A percentile compares a stretch with the other conserved stretches of the same genome.
These are phyloP conservation scores for Rynchops niger DNA, from an alignment of 2,113 vertebrate genomes.

Conservation along the genomic window DNA sequence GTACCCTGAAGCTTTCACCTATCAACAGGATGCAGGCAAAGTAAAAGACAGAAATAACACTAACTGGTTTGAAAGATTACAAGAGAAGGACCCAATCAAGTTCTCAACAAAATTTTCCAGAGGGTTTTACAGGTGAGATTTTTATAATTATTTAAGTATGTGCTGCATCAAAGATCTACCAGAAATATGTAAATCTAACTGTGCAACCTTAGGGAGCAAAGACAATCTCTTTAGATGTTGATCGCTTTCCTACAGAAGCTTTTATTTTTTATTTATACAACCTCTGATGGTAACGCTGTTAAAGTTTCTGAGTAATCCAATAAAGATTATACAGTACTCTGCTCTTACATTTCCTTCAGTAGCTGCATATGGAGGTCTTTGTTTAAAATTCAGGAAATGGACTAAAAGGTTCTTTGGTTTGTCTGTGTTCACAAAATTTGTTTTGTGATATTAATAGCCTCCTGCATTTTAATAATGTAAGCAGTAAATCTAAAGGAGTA, in stretches of 20 bases:
- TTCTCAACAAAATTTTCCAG: background rate
- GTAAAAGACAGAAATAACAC: background rate
- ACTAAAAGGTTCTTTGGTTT: conserved; percentile 64
- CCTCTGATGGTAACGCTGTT: conserved; percentile 42
- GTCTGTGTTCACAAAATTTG: conserved; percentile 49
- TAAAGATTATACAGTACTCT: conserved; percentile 46
- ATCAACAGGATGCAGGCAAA: background rate
- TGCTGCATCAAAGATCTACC: background rate
- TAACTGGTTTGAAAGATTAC: background rate
- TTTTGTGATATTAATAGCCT: conserved; percentile 44
- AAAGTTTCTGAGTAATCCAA: conserved; percentile 58
- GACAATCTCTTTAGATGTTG: conserved; percentile 37
- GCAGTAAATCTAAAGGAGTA: conserved; percentile 49
- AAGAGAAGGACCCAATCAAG: background rate
- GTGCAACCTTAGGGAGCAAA: conserved; percentile 25
- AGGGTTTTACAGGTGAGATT: conserved; percentile 8
- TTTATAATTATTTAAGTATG: conserved; percentile 35
- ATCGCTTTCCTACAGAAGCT: conserved; percentile 45
- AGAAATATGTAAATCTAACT: conserved; percentile 51
- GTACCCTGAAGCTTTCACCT: background rate
- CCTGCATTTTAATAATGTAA: conserved; percentile 64
- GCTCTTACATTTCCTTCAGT: conserved; percentile 40
- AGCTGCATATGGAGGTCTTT: conserved; percentile 43
- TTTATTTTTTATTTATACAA: conserved; percentile 66
- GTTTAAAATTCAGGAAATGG: conserved; percentile 63